Evolutionary conservation across 1,140 invertebrate species (phyloP).

Genomic region (Lordiphosa stackelbergi): DNA sequence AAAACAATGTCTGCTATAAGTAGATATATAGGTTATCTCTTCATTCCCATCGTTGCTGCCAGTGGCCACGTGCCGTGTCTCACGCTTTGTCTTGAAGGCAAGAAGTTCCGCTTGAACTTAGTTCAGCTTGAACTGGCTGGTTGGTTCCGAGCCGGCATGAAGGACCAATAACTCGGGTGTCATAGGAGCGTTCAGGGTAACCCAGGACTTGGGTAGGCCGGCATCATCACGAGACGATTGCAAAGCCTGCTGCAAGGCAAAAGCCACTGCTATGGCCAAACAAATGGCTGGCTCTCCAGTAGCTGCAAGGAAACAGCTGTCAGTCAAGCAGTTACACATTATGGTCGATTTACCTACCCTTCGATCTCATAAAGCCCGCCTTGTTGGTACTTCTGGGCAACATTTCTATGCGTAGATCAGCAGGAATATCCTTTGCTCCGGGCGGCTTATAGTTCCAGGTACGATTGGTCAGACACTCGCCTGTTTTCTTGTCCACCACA

Average conservation of each 20-base stretch:
- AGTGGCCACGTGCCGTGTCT: conserved; percentile 59
- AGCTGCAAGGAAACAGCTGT: conserved; percentile 63
- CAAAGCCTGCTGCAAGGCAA: conserved; percentile 86
- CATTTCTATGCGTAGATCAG: conserved; percentile 88
- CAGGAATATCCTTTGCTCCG: conserved; percentile 88
- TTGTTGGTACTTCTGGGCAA: conserved; percentile 85
- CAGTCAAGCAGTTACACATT: not conserved
- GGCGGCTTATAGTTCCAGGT: conserved; percentile 91
- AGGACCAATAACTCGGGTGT: conserved; percentile 77
- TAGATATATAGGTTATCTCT: conserved; percentile 37
- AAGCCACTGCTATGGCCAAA: conserved; percentile 81
- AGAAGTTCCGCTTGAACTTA: conserved; percentile 15
- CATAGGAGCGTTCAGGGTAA: conserved; percentile 78
- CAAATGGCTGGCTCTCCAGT: conserved; percentile 89
- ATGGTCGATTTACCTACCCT: conserved; percentile 79
- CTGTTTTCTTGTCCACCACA: conserved; percentile 82
- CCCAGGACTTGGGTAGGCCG: conserved; percentile 78
- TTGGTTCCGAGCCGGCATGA: conserved; percentile 58
- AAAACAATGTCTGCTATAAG: conserved; percentile 40
- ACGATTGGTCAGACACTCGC: conserved; percentile 83
- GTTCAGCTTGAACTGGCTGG: conserved; percentile 48
- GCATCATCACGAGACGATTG: conserved; percentile 82
- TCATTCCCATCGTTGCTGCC: conserved; percentile 42
- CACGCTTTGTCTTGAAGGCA: conserved; percentile 23
- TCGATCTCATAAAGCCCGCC: conserved; percentile 85